Percentiles rank a stretch among this genome's conserved stretches.
Evolutionary conservation across 2,113 vertebrate species (phyloP).

Genomic region (Calidris pygmaea): DNA sequence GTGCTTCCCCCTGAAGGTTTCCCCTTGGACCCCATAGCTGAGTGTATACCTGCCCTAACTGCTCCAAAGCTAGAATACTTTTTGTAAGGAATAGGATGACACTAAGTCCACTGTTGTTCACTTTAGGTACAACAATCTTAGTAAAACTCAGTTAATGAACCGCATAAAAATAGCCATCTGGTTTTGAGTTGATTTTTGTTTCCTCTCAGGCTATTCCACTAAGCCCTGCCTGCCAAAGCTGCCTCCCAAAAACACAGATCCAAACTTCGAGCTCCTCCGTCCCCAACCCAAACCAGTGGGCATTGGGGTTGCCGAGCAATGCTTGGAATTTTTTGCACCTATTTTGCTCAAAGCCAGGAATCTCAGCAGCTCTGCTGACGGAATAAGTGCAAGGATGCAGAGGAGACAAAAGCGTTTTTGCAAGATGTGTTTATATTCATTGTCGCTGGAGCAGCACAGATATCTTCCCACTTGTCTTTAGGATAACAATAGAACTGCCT

Average conservation of each 20-base stretch:
- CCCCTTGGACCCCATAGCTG: background rate
- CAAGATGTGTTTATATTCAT: background rate
- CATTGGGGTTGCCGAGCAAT: background rate
- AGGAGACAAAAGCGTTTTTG: background rate
- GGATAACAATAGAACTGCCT: slow-evolving; percentile 52
- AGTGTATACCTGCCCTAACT: background rate
- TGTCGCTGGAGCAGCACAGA: background rate
- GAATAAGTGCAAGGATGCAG: background rate
- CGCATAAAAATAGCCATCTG: slow-evolving; percentile 25
- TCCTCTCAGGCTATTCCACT: background rate
- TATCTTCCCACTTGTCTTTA: slow-evolving; percentile 38
- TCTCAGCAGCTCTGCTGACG: background rate
- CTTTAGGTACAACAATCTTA: background rate
- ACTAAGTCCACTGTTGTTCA: background rate
- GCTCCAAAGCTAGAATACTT: background rate
- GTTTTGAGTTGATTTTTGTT: slow-evolving; percentile 3
- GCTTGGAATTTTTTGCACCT: background rate
- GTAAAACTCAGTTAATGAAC: slow-evolving; percentile 32
- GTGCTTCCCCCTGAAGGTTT: background rate
- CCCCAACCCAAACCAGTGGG: background rate
- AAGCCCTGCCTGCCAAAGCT: background rate
- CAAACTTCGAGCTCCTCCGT: background rate
- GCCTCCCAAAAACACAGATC: background rate
- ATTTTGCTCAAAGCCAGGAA: background rate
- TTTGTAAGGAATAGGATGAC: background rate